Evolutionary conservation across 2,888 invertebrate genomes (phyloP), one percentile per base, ranked within the genome.

Genomic region (Eurytoma adleriae): DNA sequence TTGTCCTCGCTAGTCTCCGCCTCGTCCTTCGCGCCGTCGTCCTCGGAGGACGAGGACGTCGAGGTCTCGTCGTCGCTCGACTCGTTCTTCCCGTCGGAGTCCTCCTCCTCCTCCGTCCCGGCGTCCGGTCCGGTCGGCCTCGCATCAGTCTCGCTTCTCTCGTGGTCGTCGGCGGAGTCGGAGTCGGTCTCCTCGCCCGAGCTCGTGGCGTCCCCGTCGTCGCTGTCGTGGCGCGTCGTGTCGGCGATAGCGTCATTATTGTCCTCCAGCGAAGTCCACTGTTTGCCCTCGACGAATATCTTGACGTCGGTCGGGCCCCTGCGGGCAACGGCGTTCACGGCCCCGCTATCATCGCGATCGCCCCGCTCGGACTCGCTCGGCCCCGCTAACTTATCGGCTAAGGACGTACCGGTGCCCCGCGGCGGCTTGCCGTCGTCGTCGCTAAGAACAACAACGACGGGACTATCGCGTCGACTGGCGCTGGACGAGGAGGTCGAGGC

Each of bases 271-370:
- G 74, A 62, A 52, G 73, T 64, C 71, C 74, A 74, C 14, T 70
- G 74, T 61, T 79, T 78, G 59, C 81, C 83, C 61, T 84, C 82
- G 73, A 79, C 79, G 64, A 83, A 80, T 57, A 83, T 80, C 72
- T 82, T 79, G 40, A 72, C 82, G 74, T 75, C 66, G 74, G 62
- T 64, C 67, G 68, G 50, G 62, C 76, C 66, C 24, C 20, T n/a
- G 54, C 54, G 64, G 64, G 48, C 64, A 73, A 57, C 48, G 27
- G 61, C 54, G 66, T n/a, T 74, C 59, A 64, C 78, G 18, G 48
- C 48, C 40, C 64, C 68, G 78, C 52, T 54, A 48, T 56, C 57
- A 64, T 30, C 24, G 59, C 56, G 52, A 40, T 73, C 16, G 70
- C 59, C 66, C 27, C 70, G 62, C 68, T 61, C 71, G 30, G 48